These are phyloP conservation scores for Clistopyga incitator DNA, from an alignment of 2,888 invertebrate genomes.

Conservation along the genomic window DNA sequence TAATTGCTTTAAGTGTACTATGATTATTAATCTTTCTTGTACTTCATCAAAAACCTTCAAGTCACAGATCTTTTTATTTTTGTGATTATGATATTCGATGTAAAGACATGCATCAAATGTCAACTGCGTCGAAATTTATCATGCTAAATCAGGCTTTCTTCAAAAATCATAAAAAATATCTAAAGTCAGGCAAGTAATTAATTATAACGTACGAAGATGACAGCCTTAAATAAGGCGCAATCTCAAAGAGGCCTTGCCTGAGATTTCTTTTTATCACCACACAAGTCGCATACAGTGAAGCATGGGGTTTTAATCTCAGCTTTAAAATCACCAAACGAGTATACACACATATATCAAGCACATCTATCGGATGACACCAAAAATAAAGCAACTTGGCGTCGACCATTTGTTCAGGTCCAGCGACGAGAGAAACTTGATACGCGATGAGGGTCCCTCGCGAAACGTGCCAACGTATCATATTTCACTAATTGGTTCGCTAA, in stretches of 20 bases:
- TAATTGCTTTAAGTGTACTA: no score
- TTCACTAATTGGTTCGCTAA: constrained; percentile 60
- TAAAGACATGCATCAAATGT: not conserved
- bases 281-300: not conserved
- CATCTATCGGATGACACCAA: constrained; percentile 41
- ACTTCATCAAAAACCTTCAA: not conserved
- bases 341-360: constrained; percentile 29
- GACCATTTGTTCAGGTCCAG: constrained; percentile 30
- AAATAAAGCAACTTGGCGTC: constrained; percentile 37
- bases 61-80: not conserved
- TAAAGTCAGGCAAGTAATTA: not conserved
- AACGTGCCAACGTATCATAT: constrained; percentile 55
- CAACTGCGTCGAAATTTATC: not conserved
- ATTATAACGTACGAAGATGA: not conserved
- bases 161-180: not conserved
- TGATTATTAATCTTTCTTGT: no score
- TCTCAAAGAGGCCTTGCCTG: not conserved
- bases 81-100: not conserved
- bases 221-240: not conserved
- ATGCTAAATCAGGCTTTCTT: not conserved
- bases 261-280: not conserved
- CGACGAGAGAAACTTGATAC: constrained; percentile 53
- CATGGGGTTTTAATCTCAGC: constrained; percentile 6
- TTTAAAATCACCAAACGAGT: constrained; percentile 12
- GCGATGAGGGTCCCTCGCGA: constrained; percentile 18